Percentiles rank a stretch among this genome's conserved stretches.
Evolutionary conservation across 2,797 vertebrate species (phyloP).

Genomic region (Mormyrops attenuatus): DNA sequence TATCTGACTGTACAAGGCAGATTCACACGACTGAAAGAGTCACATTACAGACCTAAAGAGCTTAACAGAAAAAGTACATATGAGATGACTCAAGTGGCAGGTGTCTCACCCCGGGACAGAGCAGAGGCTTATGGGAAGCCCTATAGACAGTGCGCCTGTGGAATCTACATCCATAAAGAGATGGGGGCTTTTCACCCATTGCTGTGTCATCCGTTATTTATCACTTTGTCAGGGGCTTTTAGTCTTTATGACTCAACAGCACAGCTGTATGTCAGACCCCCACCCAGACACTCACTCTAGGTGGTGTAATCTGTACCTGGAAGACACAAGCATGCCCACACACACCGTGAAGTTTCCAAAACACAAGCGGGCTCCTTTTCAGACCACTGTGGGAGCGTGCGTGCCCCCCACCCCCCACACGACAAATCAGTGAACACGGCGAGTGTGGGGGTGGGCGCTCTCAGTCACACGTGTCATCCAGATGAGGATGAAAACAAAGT

Average conservation of each 20-base stretch:
- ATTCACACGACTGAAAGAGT: neutral
- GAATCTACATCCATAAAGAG: neutral
- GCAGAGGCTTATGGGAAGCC: neutral
- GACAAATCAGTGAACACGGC: neutral
- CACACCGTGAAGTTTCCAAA: neutral
- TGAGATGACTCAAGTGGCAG: neutral
- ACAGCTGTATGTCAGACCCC: neutral
- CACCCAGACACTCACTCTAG: neutral
- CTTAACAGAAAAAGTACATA: neutral
- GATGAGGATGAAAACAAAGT: neutral
- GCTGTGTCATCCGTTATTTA: neutral
- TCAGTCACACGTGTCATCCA: neutral
- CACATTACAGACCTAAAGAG: neutral
- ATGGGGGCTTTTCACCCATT: neutral
- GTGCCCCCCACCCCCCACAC: neutral
- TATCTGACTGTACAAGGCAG: neutral
- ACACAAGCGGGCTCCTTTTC: neutral
- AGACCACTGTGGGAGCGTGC: neutral
- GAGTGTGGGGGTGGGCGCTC: neutral
- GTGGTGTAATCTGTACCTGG: neutral
- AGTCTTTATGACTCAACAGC: neutral
- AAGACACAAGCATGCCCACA: neutral
- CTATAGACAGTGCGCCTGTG: neutral
- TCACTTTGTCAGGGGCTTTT: neutral
- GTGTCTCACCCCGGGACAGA: neutral